Evolutionary conservation across 2,797 vertebrate genomes (phyloP), one percentile per base, ranked within the genome.

Genomic region (Adelosebastes latens): DNA sequence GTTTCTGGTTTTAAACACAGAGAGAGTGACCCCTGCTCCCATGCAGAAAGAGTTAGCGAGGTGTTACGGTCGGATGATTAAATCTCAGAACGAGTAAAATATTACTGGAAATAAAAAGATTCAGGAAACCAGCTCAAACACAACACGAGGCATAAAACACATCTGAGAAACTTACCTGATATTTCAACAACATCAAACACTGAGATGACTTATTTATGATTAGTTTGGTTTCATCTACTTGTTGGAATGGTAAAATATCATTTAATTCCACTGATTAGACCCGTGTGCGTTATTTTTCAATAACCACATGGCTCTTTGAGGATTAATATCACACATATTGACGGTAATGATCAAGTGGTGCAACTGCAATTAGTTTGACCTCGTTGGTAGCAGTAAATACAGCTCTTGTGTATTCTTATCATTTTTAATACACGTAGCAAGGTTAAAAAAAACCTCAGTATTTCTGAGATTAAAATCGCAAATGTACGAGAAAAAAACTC

Each of bases 21-120:
- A 75, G 36, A 56, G 56, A 24, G 71, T 46, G 42, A 46, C 49
- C 49, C 18, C 80, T 18, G 53, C 62, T 65, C 80, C 79, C 90
- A 92, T 89, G 89, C 93, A 88, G 49, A 71, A 9, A 74, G 64
- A 55, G 80, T 80, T 78, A 89, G 61, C 0, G 4, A 52, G 46
- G 75, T 60, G 82, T 85, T 83, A 86, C 14, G 0, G 67, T 53
- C 58, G 6, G 61, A 61, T 32, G 79, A 72, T 64, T 64, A 29
- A 56, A 49, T 25, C 12, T 20, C 16, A 20, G 25, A 67, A 36
- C 1, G 8, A 27, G 49, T 72, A 25, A 32, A 34, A 64, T 1
- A 32, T 62, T 7, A 75, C 31, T 64, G 13, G 13, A 74, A 77
- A 31, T 20, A 24, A 27, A 70, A 42, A 42, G 9, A 59, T 55